A percentile compares a stretch with the other conserved stretches of the same genome.
These are phyloP conservation scores for Fistularia tabacaria DNA, from an alignment of 2,797 vertebrate genomes.

Conservation along the genomic window DNA sequence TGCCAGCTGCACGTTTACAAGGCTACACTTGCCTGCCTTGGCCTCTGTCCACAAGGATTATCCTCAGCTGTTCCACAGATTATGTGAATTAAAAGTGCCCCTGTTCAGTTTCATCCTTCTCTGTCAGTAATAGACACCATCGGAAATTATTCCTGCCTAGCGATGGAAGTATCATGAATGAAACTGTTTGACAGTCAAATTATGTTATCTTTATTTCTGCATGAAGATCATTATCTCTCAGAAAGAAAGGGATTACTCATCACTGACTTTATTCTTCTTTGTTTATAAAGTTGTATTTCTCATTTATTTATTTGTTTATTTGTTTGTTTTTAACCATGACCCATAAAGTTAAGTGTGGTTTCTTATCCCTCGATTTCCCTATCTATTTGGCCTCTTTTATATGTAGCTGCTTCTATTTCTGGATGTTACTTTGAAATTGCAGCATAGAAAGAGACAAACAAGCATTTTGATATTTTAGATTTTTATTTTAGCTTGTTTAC, in stretches of 20 bases:
- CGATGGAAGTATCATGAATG: too few relatives aligned
- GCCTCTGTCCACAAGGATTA: slow-evolving; percentile 40
- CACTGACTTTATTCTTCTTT: background rate
- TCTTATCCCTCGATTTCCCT: too few relatives aligned
- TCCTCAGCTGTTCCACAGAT: slow-evolving; percentile 22
- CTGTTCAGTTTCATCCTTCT: slow-evolving; percentile 38
- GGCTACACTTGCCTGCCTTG: slow-evolving; percentile 19
- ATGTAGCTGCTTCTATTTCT: too few relatives aligned
- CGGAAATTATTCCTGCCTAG: slow-evolving; percentile 2
- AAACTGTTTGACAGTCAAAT: too few relatives aligned
- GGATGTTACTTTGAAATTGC: too few relatives aligned
- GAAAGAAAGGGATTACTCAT: too few relatives aligned
- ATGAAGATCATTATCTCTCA: too few relatives aligned
- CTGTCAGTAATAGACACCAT: slow-evolving; percentile 23
- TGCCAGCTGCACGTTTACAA: slow-evolving; percentile 9
- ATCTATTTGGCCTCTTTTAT: too few relatives aligned
- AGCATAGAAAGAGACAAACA: too few relatives aligned
- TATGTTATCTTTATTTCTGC: too few relatives aligned
- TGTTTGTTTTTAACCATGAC: background rate
- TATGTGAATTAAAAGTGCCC: slow-evolving; percentile 47
- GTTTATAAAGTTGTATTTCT: background rate
- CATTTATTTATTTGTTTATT: background rate
- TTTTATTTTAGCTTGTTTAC: background rate
- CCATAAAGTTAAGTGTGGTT: too few relatives aligned
- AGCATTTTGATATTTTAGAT: background rate